Evolutionary conservation across 2,113 vertebrate genomes (phyloP).

Genomic region (Micromys minutus): DNA sequence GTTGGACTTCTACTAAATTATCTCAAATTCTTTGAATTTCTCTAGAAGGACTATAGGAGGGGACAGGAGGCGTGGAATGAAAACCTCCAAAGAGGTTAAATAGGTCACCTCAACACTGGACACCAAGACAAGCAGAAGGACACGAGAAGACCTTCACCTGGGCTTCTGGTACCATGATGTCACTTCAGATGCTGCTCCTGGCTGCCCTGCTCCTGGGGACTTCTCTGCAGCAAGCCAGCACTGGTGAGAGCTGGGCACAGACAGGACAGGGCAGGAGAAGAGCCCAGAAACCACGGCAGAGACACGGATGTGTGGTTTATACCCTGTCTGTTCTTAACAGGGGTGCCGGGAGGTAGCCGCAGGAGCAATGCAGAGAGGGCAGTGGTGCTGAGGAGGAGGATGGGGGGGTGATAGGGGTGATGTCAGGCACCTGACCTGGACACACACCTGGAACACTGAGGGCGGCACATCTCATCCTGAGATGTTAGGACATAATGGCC

Average conservation of each 20-base stretch:
- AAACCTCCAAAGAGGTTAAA: conserved; percentile 65
- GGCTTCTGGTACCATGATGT: neutral
- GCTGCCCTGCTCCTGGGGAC: conserved; percentile 57
- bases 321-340: neutral
- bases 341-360: neutral
- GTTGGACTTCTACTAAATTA: conserved; percentile 61
- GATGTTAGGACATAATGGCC: neutral
- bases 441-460: neutral
- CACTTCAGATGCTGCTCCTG: conserved; percentile 57
- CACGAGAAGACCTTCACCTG: neutral
- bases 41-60: conserved; percentile 3
- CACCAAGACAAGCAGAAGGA: neutral
- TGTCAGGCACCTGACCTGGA: neutral
- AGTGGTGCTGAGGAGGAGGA: neutral
- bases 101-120: conserved; percentile 21
- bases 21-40: conserved; percentile 62
- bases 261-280: neutral
- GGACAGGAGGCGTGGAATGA: conserved; percentile 32
- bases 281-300: neutral
- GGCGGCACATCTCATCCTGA: fast-evolving
- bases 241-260: conserved; percentile 58
- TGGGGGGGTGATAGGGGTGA: too few relatives aligned
- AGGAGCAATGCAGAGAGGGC: neutral
- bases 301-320: neutral
- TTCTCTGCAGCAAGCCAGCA: conserved; percentile 10